Evolutionary conservation across 2,888 invertebrate species (phyloP).

Genomic region (Parnassius apollo): DNA sequence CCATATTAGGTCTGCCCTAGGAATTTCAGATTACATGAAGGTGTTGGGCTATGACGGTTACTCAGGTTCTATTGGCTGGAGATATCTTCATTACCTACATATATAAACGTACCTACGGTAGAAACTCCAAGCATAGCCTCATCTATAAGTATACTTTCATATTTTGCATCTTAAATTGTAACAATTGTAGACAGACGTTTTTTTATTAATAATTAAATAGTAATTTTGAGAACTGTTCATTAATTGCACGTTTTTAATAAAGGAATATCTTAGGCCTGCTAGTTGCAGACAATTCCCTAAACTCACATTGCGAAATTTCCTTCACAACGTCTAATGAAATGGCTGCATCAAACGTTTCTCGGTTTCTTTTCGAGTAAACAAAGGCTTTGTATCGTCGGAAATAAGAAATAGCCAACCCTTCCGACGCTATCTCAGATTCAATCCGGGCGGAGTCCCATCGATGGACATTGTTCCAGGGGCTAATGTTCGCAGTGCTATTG

Average conservation of each 20-base stretch:
- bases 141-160: too few species aligned
- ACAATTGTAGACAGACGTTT: neutral
- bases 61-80: too few species aligned
- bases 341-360: slow-evolving; percentile 1
- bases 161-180: too few species aligned
- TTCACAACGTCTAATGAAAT: neutral
- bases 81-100: too few species aligned
- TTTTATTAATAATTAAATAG: neutral
- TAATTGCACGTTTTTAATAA: too few species aligned
- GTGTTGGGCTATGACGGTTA: too few species aligned
- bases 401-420: slow-evolving; percentile 65
- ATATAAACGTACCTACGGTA: too few species aligned
- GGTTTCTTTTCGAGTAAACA: slow-evolving; percentile 19
- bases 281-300: neutral
- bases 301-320: neutral
- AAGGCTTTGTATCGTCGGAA: slow-evolving; percentile 31
- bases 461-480: slow-evolving; percentile 58
- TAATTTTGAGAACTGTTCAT: too few species aligned
- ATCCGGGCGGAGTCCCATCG: slow-evolving; percentile 73
- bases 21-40: too few species aligned
- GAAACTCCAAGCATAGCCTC: too few species aligned
- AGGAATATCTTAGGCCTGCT: too few species aligned
- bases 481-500: slow-evolving; percentile 66
- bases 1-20: too few species aligned
- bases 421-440: slow-evolving; percentile 74